These are phyloP conservation scores for Pantherophis alleghaniensis DNA, from an alignment of 2,797 vertebrate genomes.

Conservation along the genomic window DNA sequence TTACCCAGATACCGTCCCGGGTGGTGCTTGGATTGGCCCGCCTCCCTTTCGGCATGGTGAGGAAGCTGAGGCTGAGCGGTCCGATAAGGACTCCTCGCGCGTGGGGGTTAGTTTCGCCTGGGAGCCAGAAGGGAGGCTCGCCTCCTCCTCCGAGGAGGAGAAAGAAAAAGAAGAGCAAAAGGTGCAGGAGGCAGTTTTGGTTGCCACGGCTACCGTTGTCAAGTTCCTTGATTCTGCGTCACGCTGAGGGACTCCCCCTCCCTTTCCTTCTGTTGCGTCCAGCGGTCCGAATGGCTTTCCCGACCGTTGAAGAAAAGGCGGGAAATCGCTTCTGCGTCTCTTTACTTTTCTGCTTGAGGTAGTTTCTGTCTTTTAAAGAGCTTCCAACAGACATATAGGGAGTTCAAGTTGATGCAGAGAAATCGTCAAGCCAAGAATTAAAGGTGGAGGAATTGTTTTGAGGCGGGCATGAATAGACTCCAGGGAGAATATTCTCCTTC, in stretches of 20 bases:
- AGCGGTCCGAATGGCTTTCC: not conserved
- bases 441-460: not conserved
- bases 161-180: not conserved
- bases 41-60: conserved; percentile 30
- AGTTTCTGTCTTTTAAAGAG: not conserved
- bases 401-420: not conserved
- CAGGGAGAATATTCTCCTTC: not conserved
- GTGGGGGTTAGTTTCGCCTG: not conserved
- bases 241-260: no score
- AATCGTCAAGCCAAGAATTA: not conserved
- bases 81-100: no score
- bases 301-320: not conserved
- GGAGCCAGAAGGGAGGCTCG: not conserved
- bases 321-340: no score
- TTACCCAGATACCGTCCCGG: conserved; percentile 73
- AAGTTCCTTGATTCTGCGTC: no score
- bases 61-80: not conserved
- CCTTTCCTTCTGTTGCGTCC: no score
- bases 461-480: not conserved
- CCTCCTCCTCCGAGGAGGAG: no score
- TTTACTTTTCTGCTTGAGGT: not conserved
- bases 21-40: conserved; percentile 26
- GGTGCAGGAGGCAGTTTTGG: not conserved
- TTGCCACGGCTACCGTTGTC: conserved; percentile 9
- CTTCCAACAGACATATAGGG: not conserved